Evolutionary conservation across 2,888 invertebrate genomes (phyloP), one percentile per base, ranked within the genome.

Genomic region (Trisateles emortualis): DNA sequence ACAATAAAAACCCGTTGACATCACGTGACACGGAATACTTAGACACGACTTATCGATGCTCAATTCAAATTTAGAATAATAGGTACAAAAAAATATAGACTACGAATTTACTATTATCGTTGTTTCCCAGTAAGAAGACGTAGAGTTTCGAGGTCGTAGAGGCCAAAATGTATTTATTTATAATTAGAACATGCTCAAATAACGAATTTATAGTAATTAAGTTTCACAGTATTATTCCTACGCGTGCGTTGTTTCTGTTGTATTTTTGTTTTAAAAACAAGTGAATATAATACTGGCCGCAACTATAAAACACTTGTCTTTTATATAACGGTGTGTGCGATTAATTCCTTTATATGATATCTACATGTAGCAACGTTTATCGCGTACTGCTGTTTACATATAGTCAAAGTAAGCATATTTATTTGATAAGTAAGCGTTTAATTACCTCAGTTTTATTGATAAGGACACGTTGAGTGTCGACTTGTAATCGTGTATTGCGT

Each of bases 351-450:
- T 51, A 41, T 24, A 58, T 56, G 39, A 33, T 45, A 54, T 60
- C 39, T 55, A 43, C 55, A 56, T 57, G 45, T 54, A 51, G 45
- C 36, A 54, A 47, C 48, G 52, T 63, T 65, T 73, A 73, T 74
- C 72, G 50, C 54, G 47, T 45, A 42, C 41, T 44, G 32, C 43
- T 70, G 63, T 69, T 63, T 67, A 68, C 67, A 64, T 53, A 62
- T 62, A 58, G 59, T 64, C 45, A 45, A 50, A 47, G 52, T 64
- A 51, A 54, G 46, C 46, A 59, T 65, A 68, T 70, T 72, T 63
- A 68, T 72, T 76, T 76, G 78, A 79, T 79, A 77, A 68, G 61
- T 58, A 60, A 72, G 49, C 64, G 74, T 74, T 78, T 79, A 75
- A 77, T 77, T 79, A 68, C 66, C 60, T 66, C 53, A 58, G 64